Evolutionary conservation across 2,113 vertebrate genomes (phyloP).

Genomic region (Penelope pileata): DNA sequence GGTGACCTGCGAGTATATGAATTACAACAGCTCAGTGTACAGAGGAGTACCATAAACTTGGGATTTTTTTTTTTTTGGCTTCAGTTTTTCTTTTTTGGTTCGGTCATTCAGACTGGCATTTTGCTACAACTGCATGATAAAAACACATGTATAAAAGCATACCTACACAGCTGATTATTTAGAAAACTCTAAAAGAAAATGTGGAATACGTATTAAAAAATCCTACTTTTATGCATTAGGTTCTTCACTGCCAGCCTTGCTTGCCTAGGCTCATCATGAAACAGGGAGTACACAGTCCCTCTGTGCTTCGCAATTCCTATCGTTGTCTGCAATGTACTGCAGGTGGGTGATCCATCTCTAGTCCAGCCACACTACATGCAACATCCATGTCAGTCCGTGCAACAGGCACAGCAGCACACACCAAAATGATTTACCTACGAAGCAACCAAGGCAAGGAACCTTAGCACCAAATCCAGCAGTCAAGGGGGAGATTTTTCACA

Average conservation of each 20-base stretch:
- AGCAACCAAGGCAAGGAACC: not conserved
- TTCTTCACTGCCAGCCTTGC: not conserved
- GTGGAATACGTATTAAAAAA: not conserved
- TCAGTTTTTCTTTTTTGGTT: not conserved
- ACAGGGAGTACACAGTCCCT: not conserved
- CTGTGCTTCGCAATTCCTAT: not conserved
- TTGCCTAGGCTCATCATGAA: not conserved
- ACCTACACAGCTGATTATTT: not conserved
- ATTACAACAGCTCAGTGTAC: not conserved
- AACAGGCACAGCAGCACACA: not conserved
- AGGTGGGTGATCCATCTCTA: not conserved
- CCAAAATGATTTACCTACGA: not conserved
- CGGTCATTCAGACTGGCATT: not conserved
- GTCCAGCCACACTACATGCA: not conserved
- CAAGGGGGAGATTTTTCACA: not conserved
- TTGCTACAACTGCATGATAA: not conserved
- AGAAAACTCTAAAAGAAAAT: not conserved
- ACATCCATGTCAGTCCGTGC: fast-evolving
- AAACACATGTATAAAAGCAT: not conserved
- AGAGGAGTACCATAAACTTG: not conserved
- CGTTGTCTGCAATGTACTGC: fast-evolving
- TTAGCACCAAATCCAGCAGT: not conserved
- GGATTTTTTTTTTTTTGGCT: not conserved
- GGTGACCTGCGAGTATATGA: not conserved
- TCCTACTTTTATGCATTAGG: not conserved